Evolutionary conservation across 1,140 invertebrate genomes (phyloP), one percentile per base, ranked within the genome.

Genomic region (Danaus plexippus): DNA sequence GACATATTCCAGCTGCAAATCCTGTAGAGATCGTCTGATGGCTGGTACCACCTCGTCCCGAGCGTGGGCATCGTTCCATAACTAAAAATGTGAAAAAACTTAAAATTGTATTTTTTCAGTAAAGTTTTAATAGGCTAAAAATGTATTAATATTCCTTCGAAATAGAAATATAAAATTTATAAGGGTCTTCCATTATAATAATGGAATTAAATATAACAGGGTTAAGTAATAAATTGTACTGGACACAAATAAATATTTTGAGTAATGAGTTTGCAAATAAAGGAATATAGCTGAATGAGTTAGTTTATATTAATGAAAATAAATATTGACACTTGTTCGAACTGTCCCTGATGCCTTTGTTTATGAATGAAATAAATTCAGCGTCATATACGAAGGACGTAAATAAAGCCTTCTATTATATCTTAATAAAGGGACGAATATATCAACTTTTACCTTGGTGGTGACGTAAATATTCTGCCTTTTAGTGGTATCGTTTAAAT

Each of bases 391-490:
- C 12, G 43, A 32, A 43, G 47, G 12, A 52, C 18, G 54, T 43
- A 56, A 56, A 56, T 56, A 56, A 56, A 51, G 22, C 10, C n/a
- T 52, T 54, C 15, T 15, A 15, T 15, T 40, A 41, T 40, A 41
- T 47, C 47, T 48, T 41, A 48, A 44, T 18, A 13, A 11, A 47
- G 43, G 13, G 41, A 48, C 8, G 11, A 52, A 15, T 10, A 9
- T 32, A 18, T 11, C 12, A 50, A 18, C 43, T 46, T 66, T 84
- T 11, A 89, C 63, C 80, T 93, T 94, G 6, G 92, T 92, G 15
- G 90, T 90, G 43, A 94, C 88, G 63, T 93, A 94, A 1, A 94
- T 67, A 11, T 93, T 91, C 46, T 89, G 87, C 64, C 92, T 81
- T 53, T 87, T 88, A 8, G 90, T 61, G 76, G 81, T 89, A 9